A percentile compares a stretch with the other conserved stretches of the same genome.
Evolutionary conservation across 2,797 vertebrate species (phyloP).

Genomic region (Petrocephalus schoutedeni): DNA sequence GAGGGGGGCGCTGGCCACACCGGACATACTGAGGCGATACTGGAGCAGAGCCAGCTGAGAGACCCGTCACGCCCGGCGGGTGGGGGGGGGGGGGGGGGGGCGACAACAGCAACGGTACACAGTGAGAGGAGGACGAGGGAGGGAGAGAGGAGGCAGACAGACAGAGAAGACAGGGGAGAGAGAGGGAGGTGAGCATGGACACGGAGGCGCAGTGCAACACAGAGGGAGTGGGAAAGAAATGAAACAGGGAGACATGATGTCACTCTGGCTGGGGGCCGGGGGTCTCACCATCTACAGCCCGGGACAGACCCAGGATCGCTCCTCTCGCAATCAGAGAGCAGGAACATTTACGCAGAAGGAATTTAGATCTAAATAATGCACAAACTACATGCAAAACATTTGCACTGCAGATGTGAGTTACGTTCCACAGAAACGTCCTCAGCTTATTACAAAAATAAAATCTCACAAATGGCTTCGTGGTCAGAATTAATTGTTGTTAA

Average conservation of each 20-base stretch:
- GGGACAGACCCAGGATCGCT: background rate
- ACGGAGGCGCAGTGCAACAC: background rate
- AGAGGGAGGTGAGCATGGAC: conserved; percentile 42
- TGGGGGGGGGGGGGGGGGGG: conserved; percentile 39
- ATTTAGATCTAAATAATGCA: background rate
- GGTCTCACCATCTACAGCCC: background rate
- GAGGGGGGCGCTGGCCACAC: conserved; percentile 81
- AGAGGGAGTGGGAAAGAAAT: background rate
- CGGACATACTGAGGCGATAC: conserved; percentile 97
- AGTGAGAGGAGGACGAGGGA: conserved; percentile 35
- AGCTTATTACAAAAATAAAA: background rate
- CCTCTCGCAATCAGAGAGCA: background rate
- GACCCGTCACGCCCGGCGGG: conserved; percentile 68
- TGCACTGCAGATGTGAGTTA: background rate
- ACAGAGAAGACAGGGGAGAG: conserved; percentile 28
- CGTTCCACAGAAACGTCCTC: background rate
- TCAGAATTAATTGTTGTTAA: background rate
- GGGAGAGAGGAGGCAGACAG: conserved; percentile 15
- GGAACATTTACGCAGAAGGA: background rate
- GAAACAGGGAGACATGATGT: background rate
- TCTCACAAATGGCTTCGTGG: background rate
- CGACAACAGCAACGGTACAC: conserved; percentile 34
- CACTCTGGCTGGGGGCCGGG: background rate
- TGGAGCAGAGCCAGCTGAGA: conserved; percentile 98
- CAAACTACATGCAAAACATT: background rate